Base-by-base conservation (phyloP, 2,888 invertebrate species). In the Germaria angustata region DNA sequence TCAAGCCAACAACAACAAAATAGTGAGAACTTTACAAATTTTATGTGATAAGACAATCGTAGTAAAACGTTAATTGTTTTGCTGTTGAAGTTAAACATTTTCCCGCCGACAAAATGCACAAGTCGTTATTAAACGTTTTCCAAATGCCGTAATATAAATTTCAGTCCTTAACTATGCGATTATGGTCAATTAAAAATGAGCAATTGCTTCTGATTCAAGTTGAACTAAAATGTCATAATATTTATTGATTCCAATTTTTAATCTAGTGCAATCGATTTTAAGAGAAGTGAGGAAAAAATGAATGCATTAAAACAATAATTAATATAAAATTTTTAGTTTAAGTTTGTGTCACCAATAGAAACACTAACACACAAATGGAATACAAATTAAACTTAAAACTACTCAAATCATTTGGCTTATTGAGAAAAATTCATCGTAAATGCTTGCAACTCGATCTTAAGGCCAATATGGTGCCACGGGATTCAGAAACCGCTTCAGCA, bases 181-280 rank as follows among this genome's bases (percentile, higher is more conserved):
- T 75, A 53, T 79, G 65, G 36, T 39, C 59, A 82, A 82, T 79
- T 79, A 79, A 75, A 76, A 78, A 44, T 61, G 46, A 66, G 49
- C 65, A 51, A 72, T 59, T 32, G 49, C 15, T 59, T 79, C n/a
- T n/a, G 9, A 49, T 57, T 71, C 51, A 5, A 49, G 15, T 5
- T n/a, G 20, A 22, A 22, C 13, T n/a, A 51, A 76, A 66, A 28
- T 46, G 9, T n/a, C 22, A n/a, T 13, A n/a, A 11, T 28, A 61
- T 13, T 53, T 9, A 51, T 17, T 11, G 24, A 51, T 17, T 32
- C 9, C 41, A 32, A 36, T 55, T 36, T 24, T 7, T 34, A 41
- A 51, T 32, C n/a, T 11, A 22, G 39, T 5, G 34, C 20, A 76
- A 39, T 55, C 34, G 15, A 34, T 59, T 39, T 7, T 17, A 51